phyloP scores from a whole-genome alignment of 2,888 invertebrate species.

The Drosophila subquinaria region DNA sequence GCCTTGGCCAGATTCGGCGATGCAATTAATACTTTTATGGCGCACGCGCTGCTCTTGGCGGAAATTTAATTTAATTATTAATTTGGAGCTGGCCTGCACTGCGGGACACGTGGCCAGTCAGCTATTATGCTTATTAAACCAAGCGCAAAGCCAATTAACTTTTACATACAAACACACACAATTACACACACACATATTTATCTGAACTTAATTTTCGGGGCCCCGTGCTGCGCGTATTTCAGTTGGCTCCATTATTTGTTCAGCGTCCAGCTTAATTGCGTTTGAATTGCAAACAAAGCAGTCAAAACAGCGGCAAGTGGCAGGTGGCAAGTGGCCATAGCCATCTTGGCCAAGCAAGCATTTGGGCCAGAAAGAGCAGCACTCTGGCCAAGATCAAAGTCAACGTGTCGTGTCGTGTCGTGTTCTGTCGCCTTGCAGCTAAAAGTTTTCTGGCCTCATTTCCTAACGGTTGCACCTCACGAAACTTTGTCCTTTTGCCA shows the following conservation, averaged over 20 bases:
- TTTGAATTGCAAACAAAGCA: slow-evolving; percentile 68
- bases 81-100: slow-evolving; percentile 53
- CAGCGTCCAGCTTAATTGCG: slow-evolving; percentile 61
- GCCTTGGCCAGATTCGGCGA: slow-evolving; percentile 44
- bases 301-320: slow-evolving; percentile 8
- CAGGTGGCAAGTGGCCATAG: slow-evolving; percentile 4
- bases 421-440: slow-evolving; percentile 61
- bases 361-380: slow-evolving; percentile 9
- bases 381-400: slow-evolving; percentile 69
- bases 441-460: slow-evolving; percentile 66
- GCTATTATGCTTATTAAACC: slow-evolving; percentile 75
- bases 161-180: slow-evolving; percentile 36
- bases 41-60: slow-evolving; percentile 36
- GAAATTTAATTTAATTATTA: slow-evolving; percentile 79
- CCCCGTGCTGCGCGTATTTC: slow-evolving; percentile 46
- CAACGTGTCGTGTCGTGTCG: slow-evolving; percentile 66
- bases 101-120: slow-evolving; percentile 24
- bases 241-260: slow-evolving; percentile 55
- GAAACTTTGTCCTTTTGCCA: slow-evolving; percentile 74
- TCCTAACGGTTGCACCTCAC: slow-evolving; percentile 54
- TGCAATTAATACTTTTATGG: slow-evolving; percentile 76
- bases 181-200: slow-evolving; percentile 20
- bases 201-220: slow-evolving; percentile 47
- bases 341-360: slow-evolving; percentile 15
- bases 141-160: slow-evolving; percentile 67